phyloP scores from a whole-genome alignment of 92 coral and sea anemone species.

The Pocillopora grandis region DNA sequence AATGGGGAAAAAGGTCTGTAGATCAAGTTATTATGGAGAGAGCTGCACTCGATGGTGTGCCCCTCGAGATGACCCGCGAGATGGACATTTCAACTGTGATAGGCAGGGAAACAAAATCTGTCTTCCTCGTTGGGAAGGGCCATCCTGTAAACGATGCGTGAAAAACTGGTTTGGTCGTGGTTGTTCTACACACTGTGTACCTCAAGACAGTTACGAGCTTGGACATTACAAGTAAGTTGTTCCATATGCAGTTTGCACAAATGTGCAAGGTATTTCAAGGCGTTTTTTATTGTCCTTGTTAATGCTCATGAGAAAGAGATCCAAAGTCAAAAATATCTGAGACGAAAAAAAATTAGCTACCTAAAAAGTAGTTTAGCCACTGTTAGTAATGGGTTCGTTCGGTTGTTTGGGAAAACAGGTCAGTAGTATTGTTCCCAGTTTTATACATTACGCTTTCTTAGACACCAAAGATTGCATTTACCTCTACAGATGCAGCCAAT shows the following conservation, averaged over 20 bases:
- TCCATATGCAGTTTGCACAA: too few relatives aligned
- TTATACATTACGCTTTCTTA: neutral
- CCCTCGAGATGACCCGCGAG: slow-evolving; percentile 40
- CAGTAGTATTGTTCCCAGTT: neutral
- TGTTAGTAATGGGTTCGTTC: neutral
- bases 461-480: too few relatives aligned
- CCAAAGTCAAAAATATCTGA: too few relatives aligned
- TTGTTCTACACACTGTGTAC: slow-evolving; percentile 46
- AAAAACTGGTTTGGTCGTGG: slow-evolving; percentile 58
- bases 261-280: too few relatives aligned
- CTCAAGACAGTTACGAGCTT: slow-evolving; percentile 49
- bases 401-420: neutral
- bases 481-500: slow-evolving; percentile 12
- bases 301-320: neutral
- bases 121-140: slow-evolving; percentile 35
- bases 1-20: slow-evolving; percentile 45
- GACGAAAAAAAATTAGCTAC: too few relatives aligned
- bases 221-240: slow-evolving; percentile 70
- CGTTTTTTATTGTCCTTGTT: neutral
- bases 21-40: slow-evolving; percentile 54
- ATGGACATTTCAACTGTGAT: slow-evolving; percentile 70
- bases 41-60: slow-evolving; percentile 67
- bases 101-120: slow-evolving; percentile 64
- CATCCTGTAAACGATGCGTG: slow-evolving; percentile 41
- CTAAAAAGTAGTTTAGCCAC: too few relatives aligned